phyloP scores from a whole-genome alignment of 2,113 vertebrate genomes.

The Zonotrichia leucophrys region DNA sequence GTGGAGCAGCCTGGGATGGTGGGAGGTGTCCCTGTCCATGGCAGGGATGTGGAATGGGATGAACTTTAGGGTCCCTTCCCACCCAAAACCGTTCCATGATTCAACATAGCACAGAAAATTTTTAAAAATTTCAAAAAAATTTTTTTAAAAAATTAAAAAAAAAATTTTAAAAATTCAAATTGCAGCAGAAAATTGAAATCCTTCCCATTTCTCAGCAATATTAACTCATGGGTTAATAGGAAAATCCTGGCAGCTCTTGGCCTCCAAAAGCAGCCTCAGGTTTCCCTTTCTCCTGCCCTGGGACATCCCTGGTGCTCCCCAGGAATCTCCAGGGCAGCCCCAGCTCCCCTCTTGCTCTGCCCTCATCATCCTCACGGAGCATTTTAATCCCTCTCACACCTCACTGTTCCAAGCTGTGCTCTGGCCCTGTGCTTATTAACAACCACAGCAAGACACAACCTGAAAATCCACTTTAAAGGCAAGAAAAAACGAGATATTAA shows the following conservation, averaged over 20 bases:
- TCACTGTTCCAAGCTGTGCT: background rate
- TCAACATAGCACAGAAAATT: too few relatives aligned
- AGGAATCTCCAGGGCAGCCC: background rate
- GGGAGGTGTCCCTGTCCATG: background rate
- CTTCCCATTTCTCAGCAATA: background rate
- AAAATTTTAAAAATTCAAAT: background rate
- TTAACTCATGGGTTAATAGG: accelerated
- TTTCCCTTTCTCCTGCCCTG: accelerated
- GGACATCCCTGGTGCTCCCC: accelerated
- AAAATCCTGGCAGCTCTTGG: background rate
- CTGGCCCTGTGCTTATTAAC: background rate
- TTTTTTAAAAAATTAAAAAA: too few relatives aligned
- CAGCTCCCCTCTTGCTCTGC: background rate
- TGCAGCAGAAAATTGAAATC: background rate
- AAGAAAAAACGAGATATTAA: accelerated
- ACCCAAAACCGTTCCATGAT: background rate
- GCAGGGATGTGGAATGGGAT: background rate
- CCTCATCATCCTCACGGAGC: accelerated
- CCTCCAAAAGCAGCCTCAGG: background rate
- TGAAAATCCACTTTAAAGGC: background rate
- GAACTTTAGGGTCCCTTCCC: background rate
- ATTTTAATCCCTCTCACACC: background rate
- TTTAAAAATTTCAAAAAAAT: too few relatives aligned
- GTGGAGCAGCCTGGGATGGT: background rate
- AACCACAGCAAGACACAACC: background rate